These are phyloP conservation scores for Onychorhynchus coronatus DNA, from an alignment of 2,113 vertebrate genomes.

Conservation along the genomic window DNA sequence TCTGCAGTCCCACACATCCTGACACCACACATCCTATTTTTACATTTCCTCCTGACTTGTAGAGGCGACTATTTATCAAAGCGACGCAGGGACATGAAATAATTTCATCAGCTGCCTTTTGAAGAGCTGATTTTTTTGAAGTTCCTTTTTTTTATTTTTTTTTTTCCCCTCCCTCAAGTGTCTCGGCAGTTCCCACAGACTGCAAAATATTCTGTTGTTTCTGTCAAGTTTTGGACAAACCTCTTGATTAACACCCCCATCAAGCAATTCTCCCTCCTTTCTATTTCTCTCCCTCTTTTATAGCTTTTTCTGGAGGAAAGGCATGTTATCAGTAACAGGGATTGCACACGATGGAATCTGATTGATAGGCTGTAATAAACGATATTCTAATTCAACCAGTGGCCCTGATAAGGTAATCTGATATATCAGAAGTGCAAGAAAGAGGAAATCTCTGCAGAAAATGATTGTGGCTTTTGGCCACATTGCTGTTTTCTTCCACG, in stretches of 20 bases:
- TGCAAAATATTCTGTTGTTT: neutral
- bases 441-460: neutral
- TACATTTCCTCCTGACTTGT: neutral
- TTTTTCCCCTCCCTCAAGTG: rapidly evolving
- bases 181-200: neutral
- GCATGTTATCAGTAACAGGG: neutral
- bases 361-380: slow-evolving; percentile 46
- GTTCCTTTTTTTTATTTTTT: no score
- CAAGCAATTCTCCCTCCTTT: neutral
- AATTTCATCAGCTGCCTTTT: slow-evolving; percentile 13
- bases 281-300: neutral
- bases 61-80: neutral
- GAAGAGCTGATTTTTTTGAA: neutral
- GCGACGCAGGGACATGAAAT: slow-evolving; percentile 10
- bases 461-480: neutral
- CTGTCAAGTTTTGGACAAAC: neutral
- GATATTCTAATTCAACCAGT: slow-evolving; percentile 34
- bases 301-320: neutral
- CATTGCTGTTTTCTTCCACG: neutral
- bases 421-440: neutral
- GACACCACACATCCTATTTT: neutral
- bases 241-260: neutral
- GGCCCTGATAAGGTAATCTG: neutral
- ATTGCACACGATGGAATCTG: neutral
- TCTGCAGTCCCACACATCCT: neutral